Evolutionary conservation across 2,888 invertebrate species (phyloP).

Genomic region (Arctia plantaginis): DNA sequence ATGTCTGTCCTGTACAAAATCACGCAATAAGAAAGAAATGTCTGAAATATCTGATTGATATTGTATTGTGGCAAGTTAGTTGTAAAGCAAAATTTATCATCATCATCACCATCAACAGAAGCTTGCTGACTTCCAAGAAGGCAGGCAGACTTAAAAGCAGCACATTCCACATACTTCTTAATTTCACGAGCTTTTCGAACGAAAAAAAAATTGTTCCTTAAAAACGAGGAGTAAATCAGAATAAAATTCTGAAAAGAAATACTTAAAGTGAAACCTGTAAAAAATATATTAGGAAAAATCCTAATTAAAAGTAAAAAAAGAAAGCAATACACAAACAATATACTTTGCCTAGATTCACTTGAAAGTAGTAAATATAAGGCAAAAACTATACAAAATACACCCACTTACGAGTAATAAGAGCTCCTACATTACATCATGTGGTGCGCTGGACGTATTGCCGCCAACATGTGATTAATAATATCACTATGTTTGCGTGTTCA

Average conservation of each 20-base stretch:
- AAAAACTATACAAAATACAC: constrained; percentile 2
- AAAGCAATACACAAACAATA: neutral
- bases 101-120: no score
- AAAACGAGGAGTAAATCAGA: neutral
- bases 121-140: no score
- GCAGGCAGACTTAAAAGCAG: no score
- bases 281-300: neutral
- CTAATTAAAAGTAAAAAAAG: neutral
- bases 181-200: no score
- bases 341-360: neutral
- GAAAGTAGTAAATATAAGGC: neutral
- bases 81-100: neutral
- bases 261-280: neutral
- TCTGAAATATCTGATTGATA: neutral
- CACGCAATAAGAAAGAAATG: neutral
- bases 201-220: neutral
- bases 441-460: constrained; percentile 35
- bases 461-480: constrained; percentile 62
- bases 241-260: fast-evolving
- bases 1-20: neutral
- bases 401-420: constrained; percentile 15
- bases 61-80: neutral
- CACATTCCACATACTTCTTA: no score
- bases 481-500: constrained; percentile 57
- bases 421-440: constrained; percentile 30